Evolutionary conservation across 2,888 invertebrate genomes (phyloP).

Genomic region (Mythimna vitellina): DNA sequence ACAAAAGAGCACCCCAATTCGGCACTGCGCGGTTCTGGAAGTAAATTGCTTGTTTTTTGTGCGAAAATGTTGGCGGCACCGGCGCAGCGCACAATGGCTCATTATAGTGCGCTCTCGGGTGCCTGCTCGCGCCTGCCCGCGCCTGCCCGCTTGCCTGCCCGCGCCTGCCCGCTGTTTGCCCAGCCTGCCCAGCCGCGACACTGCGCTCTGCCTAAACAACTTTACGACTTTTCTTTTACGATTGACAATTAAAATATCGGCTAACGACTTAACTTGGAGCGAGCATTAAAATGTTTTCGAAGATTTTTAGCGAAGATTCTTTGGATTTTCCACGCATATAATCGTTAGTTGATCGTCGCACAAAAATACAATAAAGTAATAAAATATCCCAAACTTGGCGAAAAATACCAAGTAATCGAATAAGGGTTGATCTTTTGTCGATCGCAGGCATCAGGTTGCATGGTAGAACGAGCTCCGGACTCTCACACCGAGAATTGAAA

Average conservation of each 20-base stretch:
- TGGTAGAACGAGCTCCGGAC: background rate
- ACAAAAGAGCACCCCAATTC: conserved; percentile 76
- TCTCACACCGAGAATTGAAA: background rate
- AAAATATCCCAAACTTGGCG: conserved; percentile 35
- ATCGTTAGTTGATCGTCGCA: conserved; percentile 27
- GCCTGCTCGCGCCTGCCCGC: conserved; percentile 38
- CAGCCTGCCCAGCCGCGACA: conserved; percentile 47
- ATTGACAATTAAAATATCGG: conserved; percentile 74
- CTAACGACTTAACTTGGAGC: conserved; percentile 70
- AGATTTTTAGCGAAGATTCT: conserved; percentile 57
- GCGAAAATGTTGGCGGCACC: conserved; percentile 61
- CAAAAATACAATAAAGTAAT: conserved; percentile 49
- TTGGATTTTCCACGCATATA: conserved; percentile 46
- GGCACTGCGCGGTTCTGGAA: conserved; percentile 61
- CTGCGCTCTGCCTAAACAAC: conserved; percentile 65
- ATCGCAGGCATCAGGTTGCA: conserved; percentile 19
- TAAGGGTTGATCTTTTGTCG: conserved; percentile 12
- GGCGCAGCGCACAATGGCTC: conserved; percentile 66
- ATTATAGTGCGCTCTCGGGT: conserved; percentile 59
- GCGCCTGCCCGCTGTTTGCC: conserved; percentile 33
- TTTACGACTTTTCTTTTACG: conserved; percentile 76
- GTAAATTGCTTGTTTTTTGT: conserved; percentile 79
- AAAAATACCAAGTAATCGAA: conserved; percentile 28
- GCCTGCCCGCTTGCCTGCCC: conserved; percentile 38
- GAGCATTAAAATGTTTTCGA: conserved; percentile 69